A percentile compares a stretch with the other conserved stretches of the same genome.
phyloP scores from a whole-genome alignment of 2,113 vertebrate species.

The Lophius piscatorius region DNA sequence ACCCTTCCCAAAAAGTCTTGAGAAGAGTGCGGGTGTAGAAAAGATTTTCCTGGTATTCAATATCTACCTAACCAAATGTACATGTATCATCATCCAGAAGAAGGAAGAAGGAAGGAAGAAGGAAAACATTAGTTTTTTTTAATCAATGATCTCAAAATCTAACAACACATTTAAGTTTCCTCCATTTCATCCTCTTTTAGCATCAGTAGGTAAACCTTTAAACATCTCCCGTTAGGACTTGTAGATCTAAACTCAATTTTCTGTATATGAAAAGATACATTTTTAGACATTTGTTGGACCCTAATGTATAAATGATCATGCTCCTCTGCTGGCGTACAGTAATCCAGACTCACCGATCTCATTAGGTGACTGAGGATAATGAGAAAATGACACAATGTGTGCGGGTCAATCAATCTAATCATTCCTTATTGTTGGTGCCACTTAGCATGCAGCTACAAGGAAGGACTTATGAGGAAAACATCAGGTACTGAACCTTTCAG shows the following conservation, averaged over 20 bases:
- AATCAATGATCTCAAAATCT: too few species aligned
- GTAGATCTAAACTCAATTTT: constrained; percentile 33
- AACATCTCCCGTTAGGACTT: constrained; percentile 6
- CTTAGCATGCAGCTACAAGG: neutral
- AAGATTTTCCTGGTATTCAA: too few species aligned
- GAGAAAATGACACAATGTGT: constrained; percentile 4
- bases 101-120: too few species aligned
- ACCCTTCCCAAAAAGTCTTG: too few species aligned
- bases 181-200: constrained; percentile 25
- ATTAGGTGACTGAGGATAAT: constrained; percentile 8
- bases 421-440: constrained; percentile 4
- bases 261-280: constrained; percentile 28
- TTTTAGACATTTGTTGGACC: constrained; percentile 15
- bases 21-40: too few species aligned
- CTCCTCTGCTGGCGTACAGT: constrained; percentile 1
- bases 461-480: neutral
- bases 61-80: too few species aligned
- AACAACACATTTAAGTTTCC: neutral
- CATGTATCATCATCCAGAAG: too few species aligned
- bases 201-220: constrained; percentile 8
- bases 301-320: constrained; percentile 3
- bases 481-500: neutral
- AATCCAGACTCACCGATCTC: too few species aligned
- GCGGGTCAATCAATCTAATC: constrained; percentile 8
- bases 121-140: too few species aligned